Base-by-base conservation (phyloP, 2,797 vertebrate species). In the Sebastolobus altivelis region DNA sequence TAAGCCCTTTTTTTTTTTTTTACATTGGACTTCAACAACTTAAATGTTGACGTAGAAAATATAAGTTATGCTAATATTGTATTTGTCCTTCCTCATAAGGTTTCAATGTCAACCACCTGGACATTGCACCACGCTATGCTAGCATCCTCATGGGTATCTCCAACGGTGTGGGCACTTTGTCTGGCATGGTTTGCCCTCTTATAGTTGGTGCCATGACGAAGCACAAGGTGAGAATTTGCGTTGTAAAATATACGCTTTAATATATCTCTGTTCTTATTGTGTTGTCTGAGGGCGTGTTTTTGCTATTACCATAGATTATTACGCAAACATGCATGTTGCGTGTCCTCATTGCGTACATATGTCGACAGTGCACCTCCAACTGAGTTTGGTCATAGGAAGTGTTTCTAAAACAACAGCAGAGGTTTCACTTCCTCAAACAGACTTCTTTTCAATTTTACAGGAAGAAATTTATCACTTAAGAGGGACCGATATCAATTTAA, bases 101-200 rank as follows among this genome's bases (percentile, higher is more conserved):
- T 67, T 98, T 98, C 84, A 98, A 98, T 67, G 97, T 98, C 20
- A 98, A 98, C 90, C 97, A 98, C 88, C 88, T 98, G 91, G 97
- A 98, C 93, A 98, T 98, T 14, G 97, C 97, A 3, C 97, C 97
- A 0, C 96, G 97, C 10, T 98, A 98, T 1, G 97, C 97, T 81
- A 98, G 97, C 74, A 98, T 98, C 86, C 96, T 98, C 66, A 98
- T 98, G 97, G 97, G 97, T 22, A 97, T 98, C 85, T 98, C 97
- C 89, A 98, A 98, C 0, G 97, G 97, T 0, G 97, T 98, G 73
- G 97, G 97, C 74, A 98, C 97, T 0, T 88, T 98, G 81, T 98
- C 97, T 1, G 97, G 97, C n/a, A 98, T 98, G 97, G 97, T 98
- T 77, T 98, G 97, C 40, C 97, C 97, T 5, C 94, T 98, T 69